Evolutionary conservation across 2,797 vertebrate species (phyloP).

Genomic region (Avahi laniger): DNA sequence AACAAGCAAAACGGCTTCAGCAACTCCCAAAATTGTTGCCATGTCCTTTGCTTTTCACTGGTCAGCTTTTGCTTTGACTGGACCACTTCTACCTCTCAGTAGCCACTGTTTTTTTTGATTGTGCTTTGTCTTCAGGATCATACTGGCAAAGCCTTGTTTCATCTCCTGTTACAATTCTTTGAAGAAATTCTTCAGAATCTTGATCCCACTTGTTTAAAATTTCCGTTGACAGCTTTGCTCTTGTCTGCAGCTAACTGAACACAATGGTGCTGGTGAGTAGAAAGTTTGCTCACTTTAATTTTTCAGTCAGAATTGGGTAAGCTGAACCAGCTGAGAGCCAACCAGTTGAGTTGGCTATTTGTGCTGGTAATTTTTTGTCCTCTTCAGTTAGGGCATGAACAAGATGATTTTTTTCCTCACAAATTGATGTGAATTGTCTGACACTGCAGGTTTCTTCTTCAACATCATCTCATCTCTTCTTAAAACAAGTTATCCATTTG

Average conservation of each 20-base stretch:
- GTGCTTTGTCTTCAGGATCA: not conserved
- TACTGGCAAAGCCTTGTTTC: not conserved
- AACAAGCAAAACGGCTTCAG: not conserved
- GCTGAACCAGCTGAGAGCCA: not conserved
- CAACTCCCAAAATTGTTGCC: not conserved
- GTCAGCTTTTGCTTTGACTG: not conserved
- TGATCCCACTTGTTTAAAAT: not conserved
- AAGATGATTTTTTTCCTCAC: not conserved
- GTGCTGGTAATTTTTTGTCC: not conserved
- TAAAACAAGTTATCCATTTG: not conserved
- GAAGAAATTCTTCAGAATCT: slow-evolving; percentile 1
- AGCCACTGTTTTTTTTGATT: not conserved
- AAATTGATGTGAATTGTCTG: not conserved
- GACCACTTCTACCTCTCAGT: not conserved
- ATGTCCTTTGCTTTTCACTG: not conserved
- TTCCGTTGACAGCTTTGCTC: not conserved
- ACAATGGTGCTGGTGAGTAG: not conserved
- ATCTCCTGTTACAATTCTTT: not conserved
- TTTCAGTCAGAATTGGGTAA: not conserved
- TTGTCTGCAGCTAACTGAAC: not conserved
- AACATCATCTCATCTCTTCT: not conserved
- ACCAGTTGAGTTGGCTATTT: not conserved
- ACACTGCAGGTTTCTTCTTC: not conserved
- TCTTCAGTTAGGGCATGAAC: not conserved
- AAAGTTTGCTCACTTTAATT: not conserved